Evolutionary conservation across 2,888 invertebrate species (phyloP).

Genomic region (Cerceris rybyensis): DNA sequence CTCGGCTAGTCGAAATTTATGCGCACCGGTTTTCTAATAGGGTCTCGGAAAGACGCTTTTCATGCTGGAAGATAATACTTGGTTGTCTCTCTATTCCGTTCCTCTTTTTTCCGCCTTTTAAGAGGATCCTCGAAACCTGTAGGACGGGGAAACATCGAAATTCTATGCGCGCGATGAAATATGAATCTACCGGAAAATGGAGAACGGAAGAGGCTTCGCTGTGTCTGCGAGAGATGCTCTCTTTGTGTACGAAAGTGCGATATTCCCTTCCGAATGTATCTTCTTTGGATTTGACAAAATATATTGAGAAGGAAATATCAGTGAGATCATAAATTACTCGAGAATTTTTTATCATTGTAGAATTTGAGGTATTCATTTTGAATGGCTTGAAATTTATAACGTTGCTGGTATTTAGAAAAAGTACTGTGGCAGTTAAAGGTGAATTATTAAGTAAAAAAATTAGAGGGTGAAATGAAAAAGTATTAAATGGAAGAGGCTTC

Average conservation of each 20-base stretch:
- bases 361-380: not conserved
- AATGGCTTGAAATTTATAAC: not conserved
- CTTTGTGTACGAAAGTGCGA: not conserved
- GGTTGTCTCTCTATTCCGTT: conserved; percentile 25
- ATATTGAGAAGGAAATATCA: no score
- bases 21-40: conserved; percentile 39
- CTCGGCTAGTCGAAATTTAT: conserved; percentile 42
- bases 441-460: no score
- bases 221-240: conserved; percentile 21
- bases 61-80: not conserved
- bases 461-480: no score
- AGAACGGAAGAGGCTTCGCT: conserved; percentile 18
- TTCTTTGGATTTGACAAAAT: no score
- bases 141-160: conserved; percentile 40
- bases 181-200: conserved; percentile 53
- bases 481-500: not conserved
- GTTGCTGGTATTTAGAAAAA: no score
- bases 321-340: not conserved
- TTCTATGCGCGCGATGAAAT: conserved; percentile 58
- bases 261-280: no score
- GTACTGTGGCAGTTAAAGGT: no score
- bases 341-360: not conserved
- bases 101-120: conserved; percentile 12
- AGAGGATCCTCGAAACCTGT: not conserved
- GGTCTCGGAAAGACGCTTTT: conserved; percentile 22